Base-by-base conservation (phyloP, 1,140 invertebrate genomes). In the Melipona quadrifasciata region DNA sequence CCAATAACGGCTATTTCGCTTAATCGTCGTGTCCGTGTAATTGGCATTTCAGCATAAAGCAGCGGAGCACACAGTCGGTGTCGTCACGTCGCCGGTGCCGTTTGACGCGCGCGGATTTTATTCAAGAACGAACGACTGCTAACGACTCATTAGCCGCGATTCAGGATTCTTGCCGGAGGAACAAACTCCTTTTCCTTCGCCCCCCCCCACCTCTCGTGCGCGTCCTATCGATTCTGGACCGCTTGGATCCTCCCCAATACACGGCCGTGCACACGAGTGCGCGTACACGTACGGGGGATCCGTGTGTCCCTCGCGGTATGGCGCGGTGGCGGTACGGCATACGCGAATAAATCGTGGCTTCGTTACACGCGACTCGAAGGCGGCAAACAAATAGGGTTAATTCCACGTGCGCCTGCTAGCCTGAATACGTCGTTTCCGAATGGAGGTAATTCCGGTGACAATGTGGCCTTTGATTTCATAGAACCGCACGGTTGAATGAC, bases 381-480 rank as follows among this genome's bases (percentile, higher is more conserved):
- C 92, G 89, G 82, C 90, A 93, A 94, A 95, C 93, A 95, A 95
- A 94, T 94, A 93, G 93, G 91, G 93, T 94, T 95, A 94, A 94
- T 95, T 95, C 92, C 90, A 94, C 92, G 93, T 90, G 90, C 89
- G 88, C 84, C 85, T 88, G 91, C 87, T 90, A 90, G 87, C 87
- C 90, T 94, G 93, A 95, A 95, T 95, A 93, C 93, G 91, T 94
- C 93, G 93, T 94, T 95, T 95, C 92, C 94, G 92, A 94, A 94
- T 94, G 92, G 93, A 94, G 93, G 93, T 93, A 95, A 94, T 94
- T 94, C 92, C 90, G 92, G 92, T 93, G 93, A 95, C 94, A 94
- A 95, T 95, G 93, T 92, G 93, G 93, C 92, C 93, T 94, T 94
- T 95, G 93, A 95, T 95, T 95, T 94, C 93, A 93, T 92, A 94